phyloP scores from a whole-genome alignment of 2,113 vertebrate genomes.

The Paratilapia polleni region DNA sequence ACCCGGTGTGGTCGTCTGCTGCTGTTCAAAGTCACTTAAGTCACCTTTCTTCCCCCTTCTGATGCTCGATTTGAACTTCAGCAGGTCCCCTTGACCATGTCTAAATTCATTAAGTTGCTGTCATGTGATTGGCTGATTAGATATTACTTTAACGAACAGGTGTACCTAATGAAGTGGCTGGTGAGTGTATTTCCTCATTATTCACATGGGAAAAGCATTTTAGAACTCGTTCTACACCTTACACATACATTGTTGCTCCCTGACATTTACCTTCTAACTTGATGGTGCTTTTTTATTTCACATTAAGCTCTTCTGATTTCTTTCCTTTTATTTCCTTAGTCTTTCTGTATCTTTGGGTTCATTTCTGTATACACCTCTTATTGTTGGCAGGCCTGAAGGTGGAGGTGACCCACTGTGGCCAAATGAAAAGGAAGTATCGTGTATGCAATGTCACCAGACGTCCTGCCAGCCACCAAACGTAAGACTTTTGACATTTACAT shows the following conservation, averaged over 20 bases:
- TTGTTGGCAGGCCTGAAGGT: slow-evolving; percentile 91
- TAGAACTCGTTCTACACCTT: neutral
- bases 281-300: neutral
- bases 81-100: too few relatives aligned
- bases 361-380: neutral
- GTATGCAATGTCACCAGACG: slow-evolving; percentile 98
- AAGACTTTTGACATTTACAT: slow-evolving; percentile 33
- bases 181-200: too few relatives aligned
- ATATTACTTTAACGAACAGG: too few relatives aligned
- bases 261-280: too few relatives aligned
- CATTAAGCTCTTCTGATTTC: neutral
- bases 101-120: too few relatives aligned
- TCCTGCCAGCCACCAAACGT: slow-evolving; percentile 99
- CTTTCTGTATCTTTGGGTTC: neutral
- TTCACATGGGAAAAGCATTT: neutral
- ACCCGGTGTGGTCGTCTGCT: too few relatives aligned
- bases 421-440: slow-evolving; percentile 98
- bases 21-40: too few relatives aligned
- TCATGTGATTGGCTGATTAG: too few relatives aligned
- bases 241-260: too few relatives aligned
- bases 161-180: too few relatives aligned
- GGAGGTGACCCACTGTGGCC: slow-evolving; percentile 98
- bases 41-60: too few relatives aligned
- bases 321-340: neutral
- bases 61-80: too few relatives aligned